Evolutionary conservation across 1,140 invertebrate species (phyloP).

Genomic region (Cyclargus thomasi): DNA sequence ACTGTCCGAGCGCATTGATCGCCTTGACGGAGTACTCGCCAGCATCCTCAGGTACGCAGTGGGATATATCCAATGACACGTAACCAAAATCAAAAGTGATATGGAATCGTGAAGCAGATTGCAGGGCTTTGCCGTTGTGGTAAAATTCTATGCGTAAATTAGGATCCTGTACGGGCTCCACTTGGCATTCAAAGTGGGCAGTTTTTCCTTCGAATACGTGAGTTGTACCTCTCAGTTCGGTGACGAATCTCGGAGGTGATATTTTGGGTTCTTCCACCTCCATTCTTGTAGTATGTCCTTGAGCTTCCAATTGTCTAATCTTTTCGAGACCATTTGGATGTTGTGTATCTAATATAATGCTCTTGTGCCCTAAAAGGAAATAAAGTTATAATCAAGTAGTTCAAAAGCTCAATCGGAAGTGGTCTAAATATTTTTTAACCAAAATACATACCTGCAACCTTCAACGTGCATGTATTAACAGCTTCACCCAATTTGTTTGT

Average conservation of each 20-base stretch:
- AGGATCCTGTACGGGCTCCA: slow-evolving; percentile 93
- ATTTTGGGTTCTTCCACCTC: slow-evolving; percentile 88
- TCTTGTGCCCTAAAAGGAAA: slow-evolving; percentile 80
- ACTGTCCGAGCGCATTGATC: slow-evolving; percentile 91
- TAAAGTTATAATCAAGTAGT: slow-evolving; percentile 26
- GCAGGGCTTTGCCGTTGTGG: slow-evolving; percentile 91
- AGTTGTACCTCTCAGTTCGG: slow-evolving; percentile 88
- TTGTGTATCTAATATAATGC: slow-evolving; percentile 92
- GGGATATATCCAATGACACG: slow-evolving; percentile 92
- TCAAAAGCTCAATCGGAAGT: background rate
- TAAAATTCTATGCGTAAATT: slow-evolving; percentile 94
- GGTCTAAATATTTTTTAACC: background rate
- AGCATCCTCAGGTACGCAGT: slow-evolving; percentile 93
- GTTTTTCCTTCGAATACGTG: slow-evolving; percentile 90
- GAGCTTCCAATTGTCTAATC: slow-evolving; percentile 91
- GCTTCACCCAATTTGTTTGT: slow-evolving; percentile 94
- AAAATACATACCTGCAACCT: slow-evolving; percentile 79
- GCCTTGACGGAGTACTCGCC: slow-evolving; percentile 95
- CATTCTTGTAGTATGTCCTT: slow-evolving; percentile 83
- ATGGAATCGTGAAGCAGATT: slow-evolving; percentile 91
- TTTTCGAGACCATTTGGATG: slow-evolving; percentile 95
- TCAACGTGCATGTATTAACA: slow-evolving; percentile 92
- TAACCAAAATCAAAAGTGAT: slow-evolving; percentile 97
- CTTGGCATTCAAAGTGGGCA: slow-evolving; percentile 93
- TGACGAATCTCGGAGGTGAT: slow-evolving; percentile 87